Base-by-base conservation (phyloP, 2,888 invertebrate genomes). In the Cheilosia variabilis region DNA sequence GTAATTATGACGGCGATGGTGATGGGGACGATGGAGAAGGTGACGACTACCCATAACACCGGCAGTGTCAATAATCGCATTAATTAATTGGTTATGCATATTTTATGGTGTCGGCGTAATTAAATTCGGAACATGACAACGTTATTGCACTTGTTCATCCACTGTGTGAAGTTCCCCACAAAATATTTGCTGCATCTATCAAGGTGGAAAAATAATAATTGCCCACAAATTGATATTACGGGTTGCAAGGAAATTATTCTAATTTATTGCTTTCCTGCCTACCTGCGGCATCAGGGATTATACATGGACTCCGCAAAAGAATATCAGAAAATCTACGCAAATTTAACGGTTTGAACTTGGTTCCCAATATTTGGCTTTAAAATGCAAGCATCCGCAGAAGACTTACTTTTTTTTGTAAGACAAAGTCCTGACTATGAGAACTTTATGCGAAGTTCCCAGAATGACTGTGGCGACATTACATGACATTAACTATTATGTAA, bases 31-130 rank as follows among this genome's bases (percentile, higher is more conserved):
- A 55, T 45, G 45, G 10, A 52, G 63, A 79, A 37, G 68, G 17
- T 60, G 73, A 68, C 68, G 71, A 41, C 55, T 37, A 37, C 3
- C 37, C 4, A 69, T 37, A 71, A 52, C 55, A 69, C 57, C 22
- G 50, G 57, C 43, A 17, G 71, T 76, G 73, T 71, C 71, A 80
- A 76, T 80, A 84, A 80, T 71, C 69, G 58, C 69, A 66, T 71
- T 81, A 58, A 72, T 77, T 86, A 76, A 68, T 72, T 71, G 60
- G 50, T 58, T 73, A 69, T 79, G 78, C 69, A 53, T 69, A 65
- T 75, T 69, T 43, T 69, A 17, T 55, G 73, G 47, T 68, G 66
- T 24, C 62, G 37, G 66, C 43, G 66, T 62, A 62, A 68, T 80
- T 60, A 73, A 73, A 80, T 72, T 66, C 66, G 47, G 60, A 68